Percentiles rank a stretch among this genome's conserved stretches.
phyloP scores from a whole-genome alignment of 2,888 invertebrate genomes.

The Apamea crenata region DNA sequence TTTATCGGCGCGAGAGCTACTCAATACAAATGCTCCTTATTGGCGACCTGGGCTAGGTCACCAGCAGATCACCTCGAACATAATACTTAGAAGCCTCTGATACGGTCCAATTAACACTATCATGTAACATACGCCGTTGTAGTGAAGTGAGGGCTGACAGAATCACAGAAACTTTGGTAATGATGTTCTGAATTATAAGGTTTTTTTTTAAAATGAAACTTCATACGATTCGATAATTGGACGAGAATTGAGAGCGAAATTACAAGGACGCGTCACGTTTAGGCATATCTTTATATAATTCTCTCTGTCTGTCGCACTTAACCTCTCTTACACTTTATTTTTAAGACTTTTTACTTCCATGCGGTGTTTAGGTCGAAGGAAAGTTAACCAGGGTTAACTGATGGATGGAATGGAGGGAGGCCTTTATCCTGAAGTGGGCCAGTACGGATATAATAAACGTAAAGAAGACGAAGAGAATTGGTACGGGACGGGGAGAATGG shows the following conservation, averaged over 20 bases:
- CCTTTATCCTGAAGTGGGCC: too few relatives aligned
- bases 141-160: constrained; percentile 38
- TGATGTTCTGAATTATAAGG: not conserved
- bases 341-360: not conserved
- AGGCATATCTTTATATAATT: not conserved
- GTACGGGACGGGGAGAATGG: too few relatives aligned
- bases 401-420: not conserved
- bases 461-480: not conserved
- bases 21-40: constrained; percentile 61
- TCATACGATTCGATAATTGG: not conserved
- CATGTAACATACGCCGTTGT: constrained; percentile 60
- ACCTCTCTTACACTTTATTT: not conserved
- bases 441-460: not conserved
- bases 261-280: not conserved
- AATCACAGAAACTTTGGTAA: not conserved
- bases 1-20: constrained; percentile 36
- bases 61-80: constrained; percentile 78
- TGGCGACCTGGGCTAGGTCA: constrained; percentile 75
- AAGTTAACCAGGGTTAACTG: not conserved
- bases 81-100: constrained; percentile 71
- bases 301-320: not conserved
- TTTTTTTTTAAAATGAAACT: not conserved
- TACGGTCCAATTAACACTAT: constrained; percentile 77
- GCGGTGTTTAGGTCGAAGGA: not conserved
- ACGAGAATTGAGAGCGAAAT: not conserved